Evolutionary conservation across 2,888 invertebrate genomes (phyloP).

Genomic region (Heliconius ismenius): DNA sequence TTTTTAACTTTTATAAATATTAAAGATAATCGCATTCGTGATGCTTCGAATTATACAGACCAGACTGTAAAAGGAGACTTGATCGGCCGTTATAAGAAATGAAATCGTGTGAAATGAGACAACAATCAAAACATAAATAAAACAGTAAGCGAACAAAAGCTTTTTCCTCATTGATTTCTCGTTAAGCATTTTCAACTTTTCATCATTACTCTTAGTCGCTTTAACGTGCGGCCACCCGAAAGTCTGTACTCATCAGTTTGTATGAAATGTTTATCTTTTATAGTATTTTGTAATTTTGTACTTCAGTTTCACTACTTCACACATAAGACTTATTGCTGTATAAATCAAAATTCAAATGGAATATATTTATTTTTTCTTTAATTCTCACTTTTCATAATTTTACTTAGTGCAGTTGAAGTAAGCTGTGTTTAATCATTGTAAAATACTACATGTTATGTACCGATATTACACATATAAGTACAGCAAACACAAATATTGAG

Average conservation of each 20-base stretch:
- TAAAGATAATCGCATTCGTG: neutral
- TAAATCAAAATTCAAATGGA: neutral
- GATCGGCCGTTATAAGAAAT: constrained; percentile 15
- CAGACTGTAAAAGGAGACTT: neutral
- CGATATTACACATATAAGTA: too few species aligned
- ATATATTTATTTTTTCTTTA: neutral
- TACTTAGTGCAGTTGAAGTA: too few species aligned
- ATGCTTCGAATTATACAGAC: constrained; percentile 7
- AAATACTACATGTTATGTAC: too few species aligned
- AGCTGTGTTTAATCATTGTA: too few species aligned
- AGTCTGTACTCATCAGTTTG: constrained; percentile 52
- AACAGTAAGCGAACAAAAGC: constrained; percentile 21
- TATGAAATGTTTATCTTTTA: neutral
- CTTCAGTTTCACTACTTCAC: too few species aligned
- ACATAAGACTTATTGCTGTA: too few species aligned
- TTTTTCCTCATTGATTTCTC: constrained; percentile 26
- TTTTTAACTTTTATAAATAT: constrained; percentile 5
- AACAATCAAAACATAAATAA: constrained; percentile 30
- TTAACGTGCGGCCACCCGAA: constrained; percentile 55
- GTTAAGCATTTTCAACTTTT: constrained; percentile 9
- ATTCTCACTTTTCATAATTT: too few species aligned
- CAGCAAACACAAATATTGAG: too few species aligned
- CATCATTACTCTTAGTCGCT: constrained; percentile 21
- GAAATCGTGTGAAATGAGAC: constrained; percentile 24
- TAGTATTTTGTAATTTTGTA: neutral